These are phyloP conservation scores for Irena cyanogastra DNA, from an alignment of 2,113 vertebrate species.

Conservation along the genomic window DNA sequence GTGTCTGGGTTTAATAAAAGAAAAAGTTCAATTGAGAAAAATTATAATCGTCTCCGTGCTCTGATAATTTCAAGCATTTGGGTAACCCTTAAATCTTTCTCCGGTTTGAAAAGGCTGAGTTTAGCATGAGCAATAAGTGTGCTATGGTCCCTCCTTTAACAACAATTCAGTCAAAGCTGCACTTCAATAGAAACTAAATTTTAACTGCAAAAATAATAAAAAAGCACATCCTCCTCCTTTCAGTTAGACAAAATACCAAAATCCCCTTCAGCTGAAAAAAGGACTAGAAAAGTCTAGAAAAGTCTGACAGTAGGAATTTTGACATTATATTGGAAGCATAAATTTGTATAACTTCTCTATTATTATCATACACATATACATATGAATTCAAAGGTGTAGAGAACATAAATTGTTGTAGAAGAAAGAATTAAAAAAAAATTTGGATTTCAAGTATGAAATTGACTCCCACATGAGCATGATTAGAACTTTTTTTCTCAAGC, in stretches of 20 bases:
- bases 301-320: neutral
- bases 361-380: neutral
- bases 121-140: neutral
- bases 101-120: neutral
- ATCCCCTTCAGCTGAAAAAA: neutral
- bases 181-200: neutral
- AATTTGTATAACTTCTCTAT: neutral
- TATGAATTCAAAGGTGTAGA: neutral
- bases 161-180: neutral
- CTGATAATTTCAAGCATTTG: neutral
- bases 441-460: neutral
- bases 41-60: neutral
- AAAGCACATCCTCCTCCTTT: neutral
- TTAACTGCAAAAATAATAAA: neutral
- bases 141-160: neutral
- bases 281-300: neutral
- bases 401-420: neutral
- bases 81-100: neutral
- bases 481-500: neutral
- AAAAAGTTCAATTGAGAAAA: neutral
- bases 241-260: neutral
- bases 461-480: neutral
- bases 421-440: neutral
- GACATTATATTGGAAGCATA: neutral
- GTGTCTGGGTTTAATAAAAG: neutral